Evolutionary conservation across 2,797 vertebrate genomes (phyloP).

Genomic region (Centroberyx gerrardi): DNA sequence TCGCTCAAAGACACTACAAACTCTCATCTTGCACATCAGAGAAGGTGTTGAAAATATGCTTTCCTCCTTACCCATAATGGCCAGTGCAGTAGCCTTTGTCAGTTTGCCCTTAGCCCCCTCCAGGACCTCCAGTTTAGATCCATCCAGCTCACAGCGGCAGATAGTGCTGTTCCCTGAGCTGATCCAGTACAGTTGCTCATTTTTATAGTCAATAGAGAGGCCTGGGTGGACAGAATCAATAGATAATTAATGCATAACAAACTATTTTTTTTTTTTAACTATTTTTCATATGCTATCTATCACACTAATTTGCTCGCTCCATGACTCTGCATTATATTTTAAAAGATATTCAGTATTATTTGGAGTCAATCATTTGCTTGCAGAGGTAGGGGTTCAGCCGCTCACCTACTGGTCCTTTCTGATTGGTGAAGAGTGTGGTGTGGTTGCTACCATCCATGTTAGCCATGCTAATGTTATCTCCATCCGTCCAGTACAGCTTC

Average conservation of each 20-base stretch:
- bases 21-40: not conserved
- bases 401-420: constrained; percentile 95
- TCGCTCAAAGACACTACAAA: not conserved
- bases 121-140: constrained; percentile 88
- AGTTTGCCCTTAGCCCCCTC: constrained; percentile 89
- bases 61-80: constrained; percentile 93
- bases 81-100: constrained; percentile 94
- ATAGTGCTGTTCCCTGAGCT: constrained; percentile 95
- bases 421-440: constrained; percentile 90
- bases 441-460: constrained; percentile 95
- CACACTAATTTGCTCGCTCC: not conserved
- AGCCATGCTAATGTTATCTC: constrained; percentile 95
- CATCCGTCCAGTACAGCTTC: constrained; percentile 97
- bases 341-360: constrained; percentile 10
- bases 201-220: constrained; percentile 93
- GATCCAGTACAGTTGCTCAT: constrained; percentile 95
- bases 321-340: not conserved
- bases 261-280: too few species aligned
- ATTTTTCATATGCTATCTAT: not conserved
- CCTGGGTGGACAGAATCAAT: constrained; percentile 78
- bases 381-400: not conserved
- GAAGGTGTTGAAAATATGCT: not conserved
- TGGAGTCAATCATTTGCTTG: not conserved
- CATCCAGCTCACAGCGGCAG: constrained; percentile 92
- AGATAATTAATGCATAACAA: not conserved